Evolutionary conservation across 2,888 invertebrate species (phyloP).

Genomic region (Amblyjoppa proteus): DNA sequence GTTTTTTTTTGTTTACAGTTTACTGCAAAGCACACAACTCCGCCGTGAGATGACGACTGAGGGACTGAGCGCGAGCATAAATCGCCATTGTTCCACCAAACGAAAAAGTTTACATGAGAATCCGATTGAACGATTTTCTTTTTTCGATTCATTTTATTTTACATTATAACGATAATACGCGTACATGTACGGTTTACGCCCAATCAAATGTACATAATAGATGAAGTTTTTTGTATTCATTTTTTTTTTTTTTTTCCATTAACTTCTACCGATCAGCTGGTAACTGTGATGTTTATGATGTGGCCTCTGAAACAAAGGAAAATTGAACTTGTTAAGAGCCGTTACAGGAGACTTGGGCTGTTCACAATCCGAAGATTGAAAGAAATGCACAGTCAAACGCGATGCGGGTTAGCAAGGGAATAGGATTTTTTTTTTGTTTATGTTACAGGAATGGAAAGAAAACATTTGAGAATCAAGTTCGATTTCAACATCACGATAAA

Average conservation of each 20-base stretch:
- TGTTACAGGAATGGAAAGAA: background rate
- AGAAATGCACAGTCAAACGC: background rate
- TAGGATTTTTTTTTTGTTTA: slow-evolving; percentile 8
- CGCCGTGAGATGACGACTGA: slow-evolving; percentile 79
- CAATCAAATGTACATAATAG: slow-evolving; percentile 68
- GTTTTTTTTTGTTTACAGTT: slow-evolving; percentile 75
- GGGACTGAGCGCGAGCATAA: slow-evolving; percentile 68
- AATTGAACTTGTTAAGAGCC: slow-evolving; percentile 16
- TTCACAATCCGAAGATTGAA: background rate
- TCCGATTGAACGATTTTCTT: slow-evolving; percentile 20
- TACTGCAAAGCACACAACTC: slow-evolving; percentile 82
- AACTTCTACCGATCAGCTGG: slow-evolving; percentile 71
- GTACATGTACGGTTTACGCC: slow-evolving; percentile 57
- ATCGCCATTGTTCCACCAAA: background rate
- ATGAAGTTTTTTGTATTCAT: slow-evolving; percentile 56
- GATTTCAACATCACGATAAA: background rate
- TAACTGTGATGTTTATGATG: slow-evolving; percentile 70
- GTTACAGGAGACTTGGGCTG: background rate
- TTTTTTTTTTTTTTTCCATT: background rate
- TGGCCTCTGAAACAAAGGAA: slow-evolving; percentile 76
- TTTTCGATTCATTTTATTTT: slow-evolving; percentile 62
- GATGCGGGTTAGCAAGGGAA: slow-evolving; percentile 28
- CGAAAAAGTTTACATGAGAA: slow-evolving; percentile 27
- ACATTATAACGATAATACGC: slow-evolving; percentile 70
- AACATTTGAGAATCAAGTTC: slow-evolving; percentile 29